Evolutionary conservation across 2,113 vertebrate species (phyloP).

Genomic region (Rhinichthys klamathensis): DNA sequence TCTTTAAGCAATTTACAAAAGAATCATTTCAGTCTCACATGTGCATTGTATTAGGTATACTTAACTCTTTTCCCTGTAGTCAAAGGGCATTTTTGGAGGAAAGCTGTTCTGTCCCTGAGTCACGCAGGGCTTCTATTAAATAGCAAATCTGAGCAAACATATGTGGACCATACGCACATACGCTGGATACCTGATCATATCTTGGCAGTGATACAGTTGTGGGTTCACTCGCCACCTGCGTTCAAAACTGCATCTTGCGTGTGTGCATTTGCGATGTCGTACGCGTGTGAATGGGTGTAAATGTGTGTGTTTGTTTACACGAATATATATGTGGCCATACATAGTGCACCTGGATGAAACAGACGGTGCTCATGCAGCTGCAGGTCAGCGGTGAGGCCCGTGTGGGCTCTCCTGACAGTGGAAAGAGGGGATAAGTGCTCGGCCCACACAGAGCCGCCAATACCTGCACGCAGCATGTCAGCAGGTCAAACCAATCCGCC

Average conservation of each 20-base stretch:
- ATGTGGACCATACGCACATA: constrained; percentile 54
- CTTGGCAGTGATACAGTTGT: constrained; percentile 53
- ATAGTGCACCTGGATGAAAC: constrained; percentile 24
- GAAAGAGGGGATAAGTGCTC: constrained; percentile 46
- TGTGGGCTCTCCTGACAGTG: constrained; percentile 48
- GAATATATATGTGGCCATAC: constrained; percentile 27
- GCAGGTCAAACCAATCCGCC: constrained; percentile 54
- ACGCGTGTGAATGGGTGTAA: not conserved
- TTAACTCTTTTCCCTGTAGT: constrained; percentile 42
- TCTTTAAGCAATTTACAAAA: not conserved
- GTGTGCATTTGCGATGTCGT: constrained; percentile 22
- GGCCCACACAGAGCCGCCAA: constrained; percentile 46
- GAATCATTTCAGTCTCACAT: constrained; percentile 34
- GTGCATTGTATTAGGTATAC: constrained; percentile 45
- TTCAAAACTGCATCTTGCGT: constrained; percentile 18
- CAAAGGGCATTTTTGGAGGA: constrained; percentile 38
- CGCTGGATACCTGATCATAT: constrained; percentile 54
- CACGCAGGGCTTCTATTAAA: constrained; percentile 43
- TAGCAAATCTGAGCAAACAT: constrained; percentile 55
- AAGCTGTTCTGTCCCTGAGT: constrained; percentile 53
- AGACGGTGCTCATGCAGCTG: constrained; percentile 35
- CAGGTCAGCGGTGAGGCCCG: constrained; percentile 37
- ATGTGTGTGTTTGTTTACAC: constrained; percentile 26
- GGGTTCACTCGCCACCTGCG: constrained; percentile 50
- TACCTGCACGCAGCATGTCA: constrained; percentile 46